Evolutionary conservation across 1,140 invertebrate species (phyloP).

Genomic region (Anagrus nilaparvatae): DNA sequence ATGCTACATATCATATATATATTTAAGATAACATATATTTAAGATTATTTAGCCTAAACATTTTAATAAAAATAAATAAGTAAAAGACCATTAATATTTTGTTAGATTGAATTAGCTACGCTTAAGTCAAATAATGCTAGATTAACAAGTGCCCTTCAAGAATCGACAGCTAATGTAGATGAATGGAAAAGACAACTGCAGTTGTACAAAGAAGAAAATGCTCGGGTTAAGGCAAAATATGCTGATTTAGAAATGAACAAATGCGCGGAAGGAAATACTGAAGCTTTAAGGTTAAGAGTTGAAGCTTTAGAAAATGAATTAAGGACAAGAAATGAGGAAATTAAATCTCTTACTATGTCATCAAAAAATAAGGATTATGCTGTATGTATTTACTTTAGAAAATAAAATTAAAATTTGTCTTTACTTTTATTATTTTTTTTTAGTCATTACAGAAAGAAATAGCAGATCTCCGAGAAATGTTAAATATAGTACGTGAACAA

Average conservation of each 20-base stretch:
- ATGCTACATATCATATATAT: too few species aligned
- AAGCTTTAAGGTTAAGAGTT: constrained; percentile 59
- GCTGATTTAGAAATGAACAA: constrained; percentile 62
- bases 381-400: constrained; percentile 25
- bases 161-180: constrained; percentile 94
- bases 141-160: constrained; percentile 89
- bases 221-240: constrained; percentile 70
- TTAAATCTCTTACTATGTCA: constrained; percentile 46
- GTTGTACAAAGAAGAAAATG: constrained; percentile 92
- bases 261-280: constrained; percentile 40
- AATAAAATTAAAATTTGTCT: constrained; percentile 3
- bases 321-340: constrained; percentile 68
- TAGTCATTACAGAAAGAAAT: constrained; percentile 63
- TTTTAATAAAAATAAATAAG: neutral
- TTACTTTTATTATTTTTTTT: constrained; percentile 16
- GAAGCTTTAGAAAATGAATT: constrained; percentile 67
- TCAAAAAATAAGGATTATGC: constrained; percentile 42
- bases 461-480: constrained; percentile 57
- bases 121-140: constrained; percentile 93
- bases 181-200: constrained; percentile 97
- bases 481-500: constrained; percentile 70
- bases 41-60: neutral
- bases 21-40: too few species aligned
- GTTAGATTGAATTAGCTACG: constrained; percentile 77
- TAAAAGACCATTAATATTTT: constrained; percentile 5